Evolutionary conservation across 2,797 vertebrate species (phyloP).

Genomic region (Peromyscus attwateri): DNA sequence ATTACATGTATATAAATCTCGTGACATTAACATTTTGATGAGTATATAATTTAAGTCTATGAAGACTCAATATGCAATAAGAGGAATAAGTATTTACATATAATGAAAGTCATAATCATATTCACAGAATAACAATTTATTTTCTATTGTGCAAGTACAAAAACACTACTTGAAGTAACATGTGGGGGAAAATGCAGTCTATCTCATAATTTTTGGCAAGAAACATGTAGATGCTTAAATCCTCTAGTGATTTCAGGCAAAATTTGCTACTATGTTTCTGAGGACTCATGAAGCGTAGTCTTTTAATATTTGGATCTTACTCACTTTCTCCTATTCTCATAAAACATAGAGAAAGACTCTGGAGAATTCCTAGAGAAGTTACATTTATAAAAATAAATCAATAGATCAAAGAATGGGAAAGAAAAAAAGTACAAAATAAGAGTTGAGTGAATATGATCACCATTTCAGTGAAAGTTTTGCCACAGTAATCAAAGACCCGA

Average conservation of each 20-base stretch:
- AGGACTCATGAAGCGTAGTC: neutral
- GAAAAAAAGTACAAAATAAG: neutral
- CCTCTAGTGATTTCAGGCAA: neutral
- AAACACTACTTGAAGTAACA: neutral
- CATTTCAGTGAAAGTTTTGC: neutral
- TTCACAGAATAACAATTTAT: neutral
- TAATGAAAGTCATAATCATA: neutral
- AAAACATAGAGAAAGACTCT: neutral
- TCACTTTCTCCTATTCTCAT: neutral
- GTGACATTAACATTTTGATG: neutral
- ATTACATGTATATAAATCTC: neutral
- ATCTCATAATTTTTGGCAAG: neutral
- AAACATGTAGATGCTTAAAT: neutral
- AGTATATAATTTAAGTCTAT: neutral
- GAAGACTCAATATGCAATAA: neutral
- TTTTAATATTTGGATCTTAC: neutral
- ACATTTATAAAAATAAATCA: neutral
- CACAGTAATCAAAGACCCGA: neutral
- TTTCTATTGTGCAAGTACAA: neutral
- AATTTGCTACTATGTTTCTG: neutral
- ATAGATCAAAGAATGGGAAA: neutral
- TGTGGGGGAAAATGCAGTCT: fast-evolving
- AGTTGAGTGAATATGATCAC: neutral
- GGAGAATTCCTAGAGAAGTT: neutral
- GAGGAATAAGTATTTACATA: neutral